Evolutionary conservation across 2,797 vertebrate species (phyloP), one percentile per base, ranked within the genome.

Genomic region (Synanceia verrucosa): DNA sequence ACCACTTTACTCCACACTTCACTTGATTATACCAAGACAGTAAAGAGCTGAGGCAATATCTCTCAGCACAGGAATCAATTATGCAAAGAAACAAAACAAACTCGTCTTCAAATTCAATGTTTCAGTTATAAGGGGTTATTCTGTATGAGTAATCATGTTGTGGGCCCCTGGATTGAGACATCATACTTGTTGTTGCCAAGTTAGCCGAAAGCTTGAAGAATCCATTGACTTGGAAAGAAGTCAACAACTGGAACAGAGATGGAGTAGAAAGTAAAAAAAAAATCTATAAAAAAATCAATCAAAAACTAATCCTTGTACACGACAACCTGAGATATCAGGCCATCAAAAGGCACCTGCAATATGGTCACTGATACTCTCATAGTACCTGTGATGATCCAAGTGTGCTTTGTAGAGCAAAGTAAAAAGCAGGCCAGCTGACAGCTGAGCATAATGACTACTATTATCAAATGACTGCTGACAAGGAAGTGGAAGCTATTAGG

Each of bases 401-500:
- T 28, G 26, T 3, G 14, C 52, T 53, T 31, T 53, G 29, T 19
- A 18, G 47, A 64, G 44, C 2, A 4, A 61, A 70, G 58, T 56
- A 61, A 67, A 18, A 59, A 73, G 74, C 64, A 48, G 69, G 9
- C n/a, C 4, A 9, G 58, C 60, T 71, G 84, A 80, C 73, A 62
- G 60, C 51, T 5, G n/a, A 10, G 18, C 33, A 26, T 84, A 79
- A 84, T 76, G 65, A 70, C 81, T 36, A 10, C 64, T 50, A 79
- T 83, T 84, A 84, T 62, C 47, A 59, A 66, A 83, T 24, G 68
- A 71, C 68, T 51, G 65, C 78, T 70, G 76, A 79, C 83, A 60
- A 72, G 64, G 75, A 75, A 87, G 69, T 65, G 75, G 81, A 78
- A 71, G 43, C 79, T 78, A 77, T 84, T 74, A 66, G 18, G 33